Base-by-base conservation (phyloP, 2,888 invertebrate genomes). In the Ochlodes sylvanus region DNA sequence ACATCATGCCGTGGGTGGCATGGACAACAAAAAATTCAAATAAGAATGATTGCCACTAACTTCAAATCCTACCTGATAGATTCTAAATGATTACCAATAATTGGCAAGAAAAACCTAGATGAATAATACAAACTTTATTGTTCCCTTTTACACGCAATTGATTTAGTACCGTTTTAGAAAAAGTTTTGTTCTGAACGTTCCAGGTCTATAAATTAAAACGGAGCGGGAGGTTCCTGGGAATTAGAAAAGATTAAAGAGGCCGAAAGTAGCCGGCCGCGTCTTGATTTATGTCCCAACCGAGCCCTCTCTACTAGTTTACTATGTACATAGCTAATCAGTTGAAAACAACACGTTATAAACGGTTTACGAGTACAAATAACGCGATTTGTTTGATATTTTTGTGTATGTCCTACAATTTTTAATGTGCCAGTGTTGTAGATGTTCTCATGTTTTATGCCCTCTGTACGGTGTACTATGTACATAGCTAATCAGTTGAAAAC, bases 201-300 rank as follows among this genome's bases (percentile, higher is more conserved):
- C 38, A 38, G 15, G 9, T 15, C 44, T 17, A 47, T 47, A 19
- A 15, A n/a, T 47, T 21, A 42, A 58, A 21, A 19, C 15, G 7
- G 21, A 42, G 57, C 10, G 57, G 15, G 57, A 42, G 21, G 41
- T 58, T 58, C 57, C 42, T 19, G 44, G 44, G 60, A 27, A 60
- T 60, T 60, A 60, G 60, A 60, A 60, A 60, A 60, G 60, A 60
- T 60, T 60, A 60, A 27, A 60, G 44, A 60, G 60, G 27, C 47
- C 60, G 60, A 60, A 17, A 38, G 56, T 47, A 47, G 47, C 47
- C 17, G 10, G 57, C 10, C 44, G 60, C 32, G 47, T 32, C 60
- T 58, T 47, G 32, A 47, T 32, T 60, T 60, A 60, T 47, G 15
- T 27, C 17, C 21, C 32, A 15, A 17, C 32, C 32, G 27, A 17